Evolutionary conservation across 2,113 vertebrate species (phyloP).

Genomic region (Tretioscincus oriximinensis): DNA sequence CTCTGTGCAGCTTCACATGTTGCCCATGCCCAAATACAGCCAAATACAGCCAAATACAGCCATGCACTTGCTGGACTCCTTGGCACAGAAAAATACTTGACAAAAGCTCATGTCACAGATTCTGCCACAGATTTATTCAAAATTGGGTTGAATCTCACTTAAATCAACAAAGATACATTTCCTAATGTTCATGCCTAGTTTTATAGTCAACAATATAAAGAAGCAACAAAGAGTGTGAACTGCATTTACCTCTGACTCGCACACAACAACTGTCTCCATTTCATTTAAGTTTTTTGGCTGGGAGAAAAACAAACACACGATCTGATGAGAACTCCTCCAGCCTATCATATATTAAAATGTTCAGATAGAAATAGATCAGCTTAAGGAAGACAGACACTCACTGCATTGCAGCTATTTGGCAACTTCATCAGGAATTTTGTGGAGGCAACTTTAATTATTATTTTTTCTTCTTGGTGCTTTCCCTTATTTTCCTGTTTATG

Average conservation of each 20-base stretch:
- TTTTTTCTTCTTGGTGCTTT: constrained; percentile 47
- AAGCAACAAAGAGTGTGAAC: fast-evolving
- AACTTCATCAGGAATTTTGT: constrained; percentile 88
- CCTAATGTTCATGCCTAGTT: background rate
- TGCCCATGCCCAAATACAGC: too few relatives aligned
- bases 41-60: too few relatives aligned
- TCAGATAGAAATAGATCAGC: constrained; percentile 15
- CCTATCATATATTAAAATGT: constrained; percentile 28
- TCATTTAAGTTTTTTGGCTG: constrained; percentile 88
- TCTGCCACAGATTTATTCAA: too few relatives aligned
- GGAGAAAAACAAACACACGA: constrained; percentile 39
- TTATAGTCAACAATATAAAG: background rate
- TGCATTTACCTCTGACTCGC: constrained; percentile 80
- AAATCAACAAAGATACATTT: background rate
- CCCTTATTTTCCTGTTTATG: constrained; percentile 72
- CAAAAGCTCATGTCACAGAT: too few relatives aligned
- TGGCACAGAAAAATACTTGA: too few relatives aligned
- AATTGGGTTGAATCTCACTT: background rate
- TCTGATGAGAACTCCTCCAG: constrained; percentile 18
- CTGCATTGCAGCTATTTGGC: constrained; percentile 79
- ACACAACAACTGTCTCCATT: constrained; percentile 82
- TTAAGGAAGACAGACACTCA: constrained; percentile 65
- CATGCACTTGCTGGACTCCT: too few relatives aligned
- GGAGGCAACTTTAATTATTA: constrained; percentile 55
- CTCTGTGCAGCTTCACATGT: too few relatives aligned